Conservation (phyloP, 2,113 vertebrate species). For the Nettapus auritus region DNA sequence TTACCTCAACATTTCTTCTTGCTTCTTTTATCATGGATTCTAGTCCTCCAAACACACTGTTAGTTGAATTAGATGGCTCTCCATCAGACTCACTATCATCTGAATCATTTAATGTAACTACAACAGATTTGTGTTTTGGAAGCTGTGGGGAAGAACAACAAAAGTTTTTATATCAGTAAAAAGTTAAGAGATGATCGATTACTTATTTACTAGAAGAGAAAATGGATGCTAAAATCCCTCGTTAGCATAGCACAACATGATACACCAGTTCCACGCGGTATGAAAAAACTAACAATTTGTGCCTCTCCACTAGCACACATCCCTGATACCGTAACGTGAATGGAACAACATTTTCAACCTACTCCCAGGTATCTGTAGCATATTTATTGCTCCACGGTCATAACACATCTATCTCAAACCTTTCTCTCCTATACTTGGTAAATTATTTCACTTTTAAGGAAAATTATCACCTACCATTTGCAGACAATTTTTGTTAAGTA, state of each 20-base stretch:
- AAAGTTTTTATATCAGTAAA: not conserved
- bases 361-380: not conserved
- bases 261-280: not conserved
- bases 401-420: rapidly evolving
- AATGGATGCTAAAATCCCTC: not conserved
- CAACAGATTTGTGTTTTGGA: constrained; percentile 94
- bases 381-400: not conserved
- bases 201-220: not conserved
- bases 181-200: not conserved
- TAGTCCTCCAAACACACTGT: constrained; percentile 89
- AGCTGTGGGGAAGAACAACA: constrained; percentile 70
- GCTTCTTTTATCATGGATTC: constrained; percentile 99
- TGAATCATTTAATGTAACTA: constrained; percentile 91
- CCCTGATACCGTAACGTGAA: not conserved
- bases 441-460: not conserved
- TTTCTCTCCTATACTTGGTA: not conserved
- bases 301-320: not conserved
- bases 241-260: not conserved
- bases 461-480: not conserved
- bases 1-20: constrained; percentile 93
- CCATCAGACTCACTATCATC: constrained; percentile 95
- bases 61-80: constrained; percentile 81
- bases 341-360: not conserved
- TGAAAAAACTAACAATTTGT: not conserved
- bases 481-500: not conserved